Evolutionary conservation across 1,140 invertebrate genomes (phyloP).

Genomic region (Zaprionus lachaisei): DNA sequence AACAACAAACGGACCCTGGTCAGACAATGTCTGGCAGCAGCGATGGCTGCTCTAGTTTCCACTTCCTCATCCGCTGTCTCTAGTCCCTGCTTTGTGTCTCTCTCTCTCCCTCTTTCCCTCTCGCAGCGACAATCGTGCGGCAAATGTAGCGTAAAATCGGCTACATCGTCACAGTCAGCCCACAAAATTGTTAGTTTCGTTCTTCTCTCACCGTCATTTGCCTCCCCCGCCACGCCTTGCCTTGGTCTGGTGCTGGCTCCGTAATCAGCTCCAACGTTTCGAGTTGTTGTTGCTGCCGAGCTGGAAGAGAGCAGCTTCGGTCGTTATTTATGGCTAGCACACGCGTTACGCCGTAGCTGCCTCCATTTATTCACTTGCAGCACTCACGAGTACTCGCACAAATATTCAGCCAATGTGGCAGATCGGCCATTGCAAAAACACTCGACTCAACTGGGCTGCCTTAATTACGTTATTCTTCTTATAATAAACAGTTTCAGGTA

Average conservation of each 20-base stretch:
- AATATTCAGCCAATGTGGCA: conserved; percentile 2
- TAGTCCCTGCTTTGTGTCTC: neutral
- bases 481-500: neutral
- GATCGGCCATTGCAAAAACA: neutral
- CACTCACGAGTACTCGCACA: conserved; percentile 31
- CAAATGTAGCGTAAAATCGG: conserved; percentile 80
- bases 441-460: neutral
- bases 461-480: neutral
- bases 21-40: conserved; percentile 49
- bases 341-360: conserved; percentile 41
- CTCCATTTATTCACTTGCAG: conserved; percentile 35
- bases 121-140: conserved; percentile 61
- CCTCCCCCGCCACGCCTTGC: neutral
- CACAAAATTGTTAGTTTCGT: conserved; percentile 75
- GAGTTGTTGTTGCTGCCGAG: neutral
- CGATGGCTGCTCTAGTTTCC: conserved; percentile 34
- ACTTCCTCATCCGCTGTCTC: conserved; percentile 32
- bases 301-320: neutral
- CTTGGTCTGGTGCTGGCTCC: neutral
- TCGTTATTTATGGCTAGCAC: conserved; percentile 64
- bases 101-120: neutral
- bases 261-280: conserved; percentile 45
- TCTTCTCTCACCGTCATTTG: conserved; percentile 53
- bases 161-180: conserved; percentile 55
- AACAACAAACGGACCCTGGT: conserved; percentile 52